These are phyloP conservation scores for Montipora capitata DNA, from an alignment of 92 coral and sea anemone genomes.

Conservation along the genomic window DNA sequence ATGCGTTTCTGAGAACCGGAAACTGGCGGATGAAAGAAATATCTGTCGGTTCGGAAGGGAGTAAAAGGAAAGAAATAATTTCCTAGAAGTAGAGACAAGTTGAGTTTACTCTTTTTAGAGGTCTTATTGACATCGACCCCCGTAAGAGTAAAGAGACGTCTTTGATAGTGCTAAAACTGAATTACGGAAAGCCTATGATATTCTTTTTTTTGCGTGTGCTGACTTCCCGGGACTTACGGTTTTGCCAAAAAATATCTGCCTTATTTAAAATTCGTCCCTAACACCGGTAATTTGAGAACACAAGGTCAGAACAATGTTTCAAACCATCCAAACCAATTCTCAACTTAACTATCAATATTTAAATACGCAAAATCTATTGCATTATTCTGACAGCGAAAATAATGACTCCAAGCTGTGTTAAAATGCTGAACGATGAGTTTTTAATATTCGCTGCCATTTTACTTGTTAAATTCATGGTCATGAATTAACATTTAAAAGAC, in stretches of 20 bases:
- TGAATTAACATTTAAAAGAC: conserved; percentile 39
- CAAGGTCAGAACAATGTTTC: conserved; percentile 33
- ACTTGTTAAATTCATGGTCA: conserved; percentile 24
- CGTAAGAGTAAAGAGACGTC: too few species aligned
- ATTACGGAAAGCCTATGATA: not conserved
- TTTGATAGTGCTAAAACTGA: not conserved
- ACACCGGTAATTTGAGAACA: conserved; percentile 24
- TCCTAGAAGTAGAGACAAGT: not conserved
- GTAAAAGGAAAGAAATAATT: too few species aligned
- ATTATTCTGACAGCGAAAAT: conserved; percentile 29
- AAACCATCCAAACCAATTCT: conserved; percentile 35
- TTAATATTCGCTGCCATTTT: conserved; percentile 55
- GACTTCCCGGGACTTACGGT: too few species aligned
- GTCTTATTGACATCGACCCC: not conserved
- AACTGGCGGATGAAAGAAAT: not conserved
- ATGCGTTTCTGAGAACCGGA: not conserved
- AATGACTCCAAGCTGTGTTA: conserved; percentile 54
- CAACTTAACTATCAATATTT: conserved; percentile 48
- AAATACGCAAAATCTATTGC: conserved; percentile 1
- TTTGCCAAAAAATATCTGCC: not conserved
- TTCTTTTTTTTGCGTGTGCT: not conserved
- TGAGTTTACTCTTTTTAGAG: not conserved
- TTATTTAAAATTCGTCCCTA: not conserved
- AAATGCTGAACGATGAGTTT: conserved; percentile 53
- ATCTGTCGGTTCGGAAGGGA: not conserved